Base-by-base conservation (phyloP, 2,888 invertebrate genomes). In the Euspilapteryx auroguttella region DNA sequence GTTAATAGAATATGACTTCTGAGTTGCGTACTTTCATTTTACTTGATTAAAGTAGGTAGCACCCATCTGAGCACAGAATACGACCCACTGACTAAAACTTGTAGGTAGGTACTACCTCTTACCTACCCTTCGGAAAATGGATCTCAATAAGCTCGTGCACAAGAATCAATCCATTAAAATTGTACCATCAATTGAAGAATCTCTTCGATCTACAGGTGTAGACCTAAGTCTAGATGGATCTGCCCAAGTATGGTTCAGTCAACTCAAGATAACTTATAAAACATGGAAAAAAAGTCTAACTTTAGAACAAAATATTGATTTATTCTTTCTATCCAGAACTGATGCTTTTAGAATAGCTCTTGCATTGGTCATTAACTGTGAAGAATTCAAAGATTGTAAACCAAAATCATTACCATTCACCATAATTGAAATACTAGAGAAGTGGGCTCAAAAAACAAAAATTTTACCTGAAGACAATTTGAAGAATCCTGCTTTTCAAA, bases 401-500 rank as follows among this genome's bases (percentile, higher is more conserved):
- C 69, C 66, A 17, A 84, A 79, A 51, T 68, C 80, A 20, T 68
- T 86, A 29, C 75, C 86, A 14, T 75, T 79, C 45, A 79, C 78
- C 37, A 79, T 85, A 35, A 68, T 85, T 37, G 84, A 85, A 49
- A 78, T 78, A 30, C 69, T 86, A 34, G 61, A 76, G 35, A 75
- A 69, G 35, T 80, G 81, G 59, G 68, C 77, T 22, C 42, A 49
- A 14, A 37, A 49, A 32, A 45, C 37, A 49, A 47, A 51, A 44
- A 55, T 45, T 37, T 47, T 47, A 25, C 73, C 76, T 39, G 68
- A 57, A 38, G 66, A 71, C 37, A 57, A 56, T 47, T 63, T 87
- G 15, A 88, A 89, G 59, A 55, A 84, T 45, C 82, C 85, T 36
- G 86, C 87, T 29, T 89, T 89, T 61, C 81, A 81, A 48, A 77